Evolutionary conservation across 2,888 invertebrate genomes (phyloP).

Genomic region (Microdon myrmicae): DNA sequence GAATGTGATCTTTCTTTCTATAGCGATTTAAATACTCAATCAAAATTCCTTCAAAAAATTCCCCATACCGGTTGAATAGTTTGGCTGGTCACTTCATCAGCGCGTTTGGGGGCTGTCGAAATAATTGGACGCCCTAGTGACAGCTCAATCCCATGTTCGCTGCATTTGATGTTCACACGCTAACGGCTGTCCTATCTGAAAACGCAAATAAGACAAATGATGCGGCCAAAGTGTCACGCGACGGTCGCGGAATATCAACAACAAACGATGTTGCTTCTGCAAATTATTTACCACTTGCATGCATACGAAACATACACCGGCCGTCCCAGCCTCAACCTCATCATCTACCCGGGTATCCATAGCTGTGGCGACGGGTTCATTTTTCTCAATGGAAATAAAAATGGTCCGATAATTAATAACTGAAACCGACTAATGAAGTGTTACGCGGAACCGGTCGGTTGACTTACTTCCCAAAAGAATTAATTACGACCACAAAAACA

Average conservation of each 20-base stretch:
- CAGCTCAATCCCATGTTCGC: conserved; percentile 27
- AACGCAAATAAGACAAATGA: conserved; percentile 46
- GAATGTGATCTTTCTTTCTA: too few species aligned
- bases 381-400: conserved; percentile 47
- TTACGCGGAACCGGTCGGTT: conserved; percentile 11
- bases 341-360: too few species aligned
- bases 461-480: conserved; percentile 16
- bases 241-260: conserved; percentile 8
- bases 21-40: too few species aligned
- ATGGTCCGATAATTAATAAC: conserved; percentile 49
- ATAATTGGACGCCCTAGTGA: conserved; percentile 45
- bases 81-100: background rate
- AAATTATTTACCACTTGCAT: conserved; percentile 33
- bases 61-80: background rate
- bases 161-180: conserved; percentile 1
- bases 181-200: conserved; percentile 1
- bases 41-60: conserved; percentile 42
- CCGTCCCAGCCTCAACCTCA: too few species aligned
- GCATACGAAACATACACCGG: background rate
- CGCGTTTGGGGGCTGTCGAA: conserved; percentile 38
- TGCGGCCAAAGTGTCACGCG: conserved; percentile 45
- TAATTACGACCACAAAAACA: background rate
- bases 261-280: conserved; percentile 20
- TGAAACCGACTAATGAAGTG: conserved; percentile 45
- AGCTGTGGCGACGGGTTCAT: conserved; percentile 30